Conservation (phyloP, 2,888 invertebrate species). For the Platycheirus albimanus region DNA sequence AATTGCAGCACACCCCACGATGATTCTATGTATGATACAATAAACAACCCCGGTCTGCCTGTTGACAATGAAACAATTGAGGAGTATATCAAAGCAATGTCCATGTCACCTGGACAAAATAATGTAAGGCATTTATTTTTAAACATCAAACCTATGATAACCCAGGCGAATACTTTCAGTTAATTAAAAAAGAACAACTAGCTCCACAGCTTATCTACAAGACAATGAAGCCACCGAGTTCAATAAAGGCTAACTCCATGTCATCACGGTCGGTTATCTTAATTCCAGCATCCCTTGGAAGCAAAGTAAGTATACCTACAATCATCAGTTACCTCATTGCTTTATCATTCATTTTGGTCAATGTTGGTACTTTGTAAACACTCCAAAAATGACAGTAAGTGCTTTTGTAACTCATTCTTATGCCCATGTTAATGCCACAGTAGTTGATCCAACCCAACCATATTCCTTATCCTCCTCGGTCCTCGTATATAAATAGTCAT, state of each 20-base stretch:
- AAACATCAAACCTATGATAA: no score
- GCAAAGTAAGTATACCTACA: conserved; percentile 68
- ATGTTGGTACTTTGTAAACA: conserved; percentile 10
- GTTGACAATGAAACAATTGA: conserved; percentile 80
- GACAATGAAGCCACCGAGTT: conserved; percentile 41
- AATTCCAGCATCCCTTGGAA: conserved; percentile 79
- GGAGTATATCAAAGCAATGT: conserved; percentile 81
- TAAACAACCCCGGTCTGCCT: conserved; percentile 76
- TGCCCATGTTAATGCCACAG: conserved; percentile 19
- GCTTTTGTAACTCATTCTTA: conserved; percentile 32
- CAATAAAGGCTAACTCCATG: conserved; percentile 72
- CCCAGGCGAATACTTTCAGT: conserved; percentile 35
- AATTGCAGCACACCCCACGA: conserved; percentile 75
- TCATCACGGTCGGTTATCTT: conserved; percentile 79
- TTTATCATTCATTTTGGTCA: conserved; percentile 8
- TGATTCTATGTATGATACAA: conserved; percentile 78
- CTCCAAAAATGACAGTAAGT: conserved; percentile 24
- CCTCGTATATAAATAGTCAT: conserved; percentile 16
- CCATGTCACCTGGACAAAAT: conserved; percentile 77
- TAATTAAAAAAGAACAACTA: conserved; percentile 58
- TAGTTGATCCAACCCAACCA: conserved; percentile 34
- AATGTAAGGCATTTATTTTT: conserved; percentile 77
- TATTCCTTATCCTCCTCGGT: not conserved
- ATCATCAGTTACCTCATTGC: not conserved
- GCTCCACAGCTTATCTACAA: conserved; percentile 60